Evolutionary conservation across 23 tunicate genomes (phyloP).

Genomic region (Trididemnum miniatum): DNA sequence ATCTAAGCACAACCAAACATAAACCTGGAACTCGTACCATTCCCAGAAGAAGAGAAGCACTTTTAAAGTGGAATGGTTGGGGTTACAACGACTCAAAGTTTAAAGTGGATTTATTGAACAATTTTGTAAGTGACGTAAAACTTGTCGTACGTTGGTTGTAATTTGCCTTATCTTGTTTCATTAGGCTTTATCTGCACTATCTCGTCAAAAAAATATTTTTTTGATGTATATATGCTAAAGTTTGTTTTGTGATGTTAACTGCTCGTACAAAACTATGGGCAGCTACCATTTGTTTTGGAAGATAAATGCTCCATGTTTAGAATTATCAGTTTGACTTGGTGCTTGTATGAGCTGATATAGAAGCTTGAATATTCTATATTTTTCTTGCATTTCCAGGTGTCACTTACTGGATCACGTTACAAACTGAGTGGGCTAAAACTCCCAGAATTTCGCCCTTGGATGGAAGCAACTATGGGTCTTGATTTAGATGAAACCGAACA

Average conservation of each 20-base stretch:
- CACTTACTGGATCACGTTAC: constrained; percentile 84
- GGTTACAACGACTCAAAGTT: constrained; percentile 82
- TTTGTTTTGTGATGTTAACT: too few species aligned
- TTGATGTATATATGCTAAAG: too few species aligned
- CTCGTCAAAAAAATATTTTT: too few species aligned
- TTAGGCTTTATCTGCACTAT: too few species aligned
- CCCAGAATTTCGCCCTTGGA: constrained; percentile 84
- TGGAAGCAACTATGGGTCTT: constrained; percentile 69
- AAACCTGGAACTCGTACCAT: constrained; percentile 81
- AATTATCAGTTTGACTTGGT: too few species aligned
- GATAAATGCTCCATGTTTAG: too few species aligned
- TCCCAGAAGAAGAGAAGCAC: constrained; percentile 81
- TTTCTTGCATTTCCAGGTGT: constrained; percentile 36
- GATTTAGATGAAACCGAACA: constrained; percentile 40
- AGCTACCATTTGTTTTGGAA: too few species aligned
- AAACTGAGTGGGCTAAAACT: constrained; percentile 71
- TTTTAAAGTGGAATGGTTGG: constrained; percentile 89
- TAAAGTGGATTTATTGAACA: constrained; percentile 12
- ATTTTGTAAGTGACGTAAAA: neutral
- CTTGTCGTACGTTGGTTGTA: neutral
- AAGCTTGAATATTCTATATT: neutral
- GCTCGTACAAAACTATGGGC: too few species aligned
- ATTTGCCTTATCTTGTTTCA: too few species aligned
- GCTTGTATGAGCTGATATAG: too few species aligned
- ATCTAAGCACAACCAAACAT: neutral